phyloP scores from a whole-genome alignment of 2,888 invertebrate genomes.

The Aphrophora alni region DNA sequence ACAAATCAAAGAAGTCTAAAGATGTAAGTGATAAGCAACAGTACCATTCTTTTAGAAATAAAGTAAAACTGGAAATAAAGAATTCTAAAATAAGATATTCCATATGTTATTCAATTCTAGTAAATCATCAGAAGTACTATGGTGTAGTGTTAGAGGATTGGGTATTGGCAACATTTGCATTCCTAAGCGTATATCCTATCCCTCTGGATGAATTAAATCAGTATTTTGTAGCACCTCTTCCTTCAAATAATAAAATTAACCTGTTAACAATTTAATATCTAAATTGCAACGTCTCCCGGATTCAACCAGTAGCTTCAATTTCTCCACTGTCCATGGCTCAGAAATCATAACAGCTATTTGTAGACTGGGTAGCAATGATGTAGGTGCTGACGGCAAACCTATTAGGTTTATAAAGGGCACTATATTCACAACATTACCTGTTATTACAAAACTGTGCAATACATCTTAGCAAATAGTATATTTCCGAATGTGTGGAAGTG shows the following conservation, averaged over 20 bases:
- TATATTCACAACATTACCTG: neutral
- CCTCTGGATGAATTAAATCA: neutral
- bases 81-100: neutral
- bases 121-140: neutral
- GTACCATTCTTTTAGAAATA: neutral
- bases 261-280: neutral
- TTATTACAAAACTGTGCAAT: neutral
- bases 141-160: neutral
- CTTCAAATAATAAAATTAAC: neutral
- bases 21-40: neutral
- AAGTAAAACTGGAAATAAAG: neutral
- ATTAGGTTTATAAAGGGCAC: neutral
- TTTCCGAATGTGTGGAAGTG: neutral
- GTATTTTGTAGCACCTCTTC: neutral
- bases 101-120: neutral
- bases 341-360: neutral
- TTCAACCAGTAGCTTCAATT: neutral
- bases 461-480: neutral
- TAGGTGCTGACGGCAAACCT: neutral
- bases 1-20: neutral
- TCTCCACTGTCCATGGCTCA: neutral
- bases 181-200: neutral
- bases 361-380: neutral
- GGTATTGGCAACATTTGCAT: neutral
- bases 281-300: neutral